Evolutionary conservation across 2,797 vertebrate species (phyloP).

Genomic region (Spea hammondii): DNA sequence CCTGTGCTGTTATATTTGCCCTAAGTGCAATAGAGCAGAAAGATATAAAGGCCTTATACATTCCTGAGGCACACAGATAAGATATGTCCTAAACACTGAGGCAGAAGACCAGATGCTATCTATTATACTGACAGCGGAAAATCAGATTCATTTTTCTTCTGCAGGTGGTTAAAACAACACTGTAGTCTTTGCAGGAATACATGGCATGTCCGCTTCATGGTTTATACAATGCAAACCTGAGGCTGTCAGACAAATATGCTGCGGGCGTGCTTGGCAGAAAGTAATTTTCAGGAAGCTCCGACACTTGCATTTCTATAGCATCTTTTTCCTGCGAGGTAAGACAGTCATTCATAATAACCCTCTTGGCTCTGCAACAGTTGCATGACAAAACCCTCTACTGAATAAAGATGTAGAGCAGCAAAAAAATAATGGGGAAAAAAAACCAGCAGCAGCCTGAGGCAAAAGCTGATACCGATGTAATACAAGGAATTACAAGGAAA

Average conservation of each 20-base stretch:
- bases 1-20: not conserved
- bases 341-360: constrained; percentile 64
- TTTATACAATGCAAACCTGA: constrained; percentile 47
- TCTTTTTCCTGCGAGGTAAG: constrained; percentile 53
- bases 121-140: not conserved
- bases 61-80: not conserved
- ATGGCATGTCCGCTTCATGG: constrained; percentile 29
- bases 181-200: not conserved
- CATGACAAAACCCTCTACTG: constrained; percentile 65
- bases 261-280: constrained; percentile 46
- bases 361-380: constrained; percentile 70
- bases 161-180: constrained; percentile 24
- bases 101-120: not conserved
- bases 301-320: constrained; percentile 55
- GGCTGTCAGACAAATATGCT: constrained; percentile 47
- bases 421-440: no score
- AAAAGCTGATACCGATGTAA: constrained; percentile 82
- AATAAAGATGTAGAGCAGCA: constrained; percentile 61
- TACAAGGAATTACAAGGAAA: constrained; percentile 80
- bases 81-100: not conserved
- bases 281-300: constrained; percentile 54
- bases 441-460: constrained; percentile 76
- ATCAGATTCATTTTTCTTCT: constrained; percentile 1
- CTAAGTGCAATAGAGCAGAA: constrained; percentile 12
- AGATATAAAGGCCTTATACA: not conserved